Conservation (phyloP, 2,113 vertebrate genomes). For the Fukomys damarensis region DNA sequence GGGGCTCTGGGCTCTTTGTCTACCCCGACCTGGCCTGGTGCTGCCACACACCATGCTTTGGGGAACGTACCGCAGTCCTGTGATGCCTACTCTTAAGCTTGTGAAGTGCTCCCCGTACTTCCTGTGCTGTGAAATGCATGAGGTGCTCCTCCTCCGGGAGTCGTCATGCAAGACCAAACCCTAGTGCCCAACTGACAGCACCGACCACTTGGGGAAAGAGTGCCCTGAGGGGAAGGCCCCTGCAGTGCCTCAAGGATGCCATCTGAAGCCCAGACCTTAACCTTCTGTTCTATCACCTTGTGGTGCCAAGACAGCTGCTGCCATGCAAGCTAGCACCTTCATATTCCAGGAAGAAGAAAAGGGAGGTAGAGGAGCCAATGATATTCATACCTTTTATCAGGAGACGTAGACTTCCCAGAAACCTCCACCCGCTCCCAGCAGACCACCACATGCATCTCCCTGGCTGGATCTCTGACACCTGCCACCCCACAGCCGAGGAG, state of each 20-base stretch:
- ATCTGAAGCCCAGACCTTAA: not conserved
- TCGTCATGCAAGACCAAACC: not conserved
- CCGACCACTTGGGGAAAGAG: too few species aligned
- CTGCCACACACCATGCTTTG: not conserved
- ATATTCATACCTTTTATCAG: not conserved
- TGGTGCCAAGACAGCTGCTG: not conserved
- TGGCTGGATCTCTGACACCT: not conserved
- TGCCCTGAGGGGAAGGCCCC: not conserved
- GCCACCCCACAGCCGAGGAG: too few species aligned
- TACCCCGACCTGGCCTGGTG: not conserved
- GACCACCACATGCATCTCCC: not conserved
- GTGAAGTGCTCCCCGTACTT: accelerated
- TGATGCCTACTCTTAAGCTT: not conserved
- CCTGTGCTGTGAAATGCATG: not conserved
- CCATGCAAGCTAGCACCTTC: not conserved
- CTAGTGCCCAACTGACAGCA: not conserved
- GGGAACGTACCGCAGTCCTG: not conserved
- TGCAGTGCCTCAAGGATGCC: not conserved
- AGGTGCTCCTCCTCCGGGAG: not conserved
- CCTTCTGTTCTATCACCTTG: not conserved
- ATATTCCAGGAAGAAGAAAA: not conserved
- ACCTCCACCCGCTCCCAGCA: not conserved
- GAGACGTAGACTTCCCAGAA: not conserved
- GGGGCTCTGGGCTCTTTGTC: not conserved
- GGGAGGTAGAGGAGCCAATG: not conserved